These are phyloP conservation scores for Lasioglossum pauxillum DNA, from an alignment of 2,888 invertebrate species.

Conservation along the genomic window DNA sequence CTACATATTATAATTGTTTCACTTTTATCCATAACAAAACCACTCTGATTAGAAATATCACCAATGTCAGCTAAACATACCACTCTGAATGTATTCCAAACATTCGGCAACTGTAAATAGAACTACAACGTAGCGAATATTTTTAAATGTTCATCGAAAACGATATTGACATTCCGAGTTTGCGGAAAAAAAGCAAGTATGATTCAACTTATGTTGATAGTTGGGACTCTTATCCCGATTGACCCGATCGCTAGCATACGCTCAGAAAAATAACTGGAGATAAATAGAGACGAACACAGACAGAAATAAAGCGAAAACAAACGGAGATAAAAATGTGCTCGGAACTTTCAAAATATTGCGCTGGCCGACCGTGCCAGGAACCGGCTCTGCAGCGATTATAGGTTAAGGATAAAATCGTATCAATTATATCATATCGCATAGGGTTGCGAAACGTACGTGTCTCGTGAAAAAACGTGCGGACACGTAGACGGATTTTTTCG, in stretches of 20 bases:
- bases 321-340: not conserved
- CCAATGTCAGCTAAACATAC: not conserved
- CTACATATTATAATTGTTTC: not conserved
- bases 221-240: not conserved
- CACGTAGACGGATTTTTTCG: not conserved
- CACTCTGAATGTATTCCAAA: not conserved
- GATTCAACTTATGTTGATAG: conserved; percentile 20
- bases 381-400: conserved; percentile 34
- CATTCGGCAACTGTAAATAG: not conserved
- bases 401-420: conserved; percentile 31
- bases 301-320: not conserved
- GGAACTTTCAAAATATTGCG: conserved; percentile 3
- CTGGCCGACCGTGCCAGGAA: not conserved
- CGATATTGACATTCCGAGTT: not conserved
- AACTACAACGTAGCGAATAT: not conserved
- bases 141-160: not conserved
- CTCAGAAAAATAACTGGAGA: not conserved
- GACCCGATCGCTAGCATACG: not conserved
- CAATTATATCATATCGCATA: not conserved
- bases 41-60: not conserved
- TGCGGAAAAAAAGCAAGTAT: not conserved
- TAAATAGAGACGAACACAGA: not conserved
- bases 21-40: not conserved
- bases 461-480: conserved; percentile 6
- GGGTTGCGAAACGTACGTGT: not conserved